These are phyloP conservation scores for Riparia riparia DNA, from an alignment of 2,113 vertebrate genomes.

Conservation along the genomic window DNA sequence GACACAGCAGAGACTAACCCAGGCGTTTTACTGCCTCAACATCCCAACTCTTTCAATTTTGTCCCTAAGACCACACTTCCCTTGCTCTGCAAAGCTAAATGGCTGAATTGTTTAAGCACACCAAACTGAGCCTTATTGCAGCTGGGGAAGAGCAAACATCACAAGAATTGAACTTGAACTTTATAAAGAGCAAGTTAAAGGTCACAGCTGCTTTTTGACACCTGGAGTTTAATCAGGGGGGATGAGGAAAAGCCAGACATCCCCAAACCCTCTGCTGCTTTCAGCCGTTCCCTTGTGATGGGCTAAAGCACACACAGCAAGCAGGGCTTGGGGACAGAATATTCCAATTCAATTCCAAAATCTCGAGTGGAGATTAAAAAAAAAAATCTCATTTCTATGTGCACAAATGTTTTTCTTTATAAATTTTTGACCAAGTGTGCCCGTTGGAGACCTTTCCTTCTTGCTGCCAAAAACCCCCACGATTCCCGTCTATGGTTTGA, in stretches of 20 bases:
- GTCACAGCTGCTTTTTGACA: not conserved
- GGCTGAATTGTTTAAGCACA: not conserved
- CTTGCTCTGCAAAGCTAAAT: not conserved
- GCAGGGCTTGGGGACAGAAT: not conserved
- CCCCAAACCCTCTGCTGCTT: not conserved
- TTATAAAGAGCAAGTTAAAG: not conserved
- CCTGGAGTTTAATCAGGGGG: not conserved
- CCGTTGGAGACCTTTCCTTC: not conserved
- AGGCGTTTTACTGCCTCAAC: not conserved
- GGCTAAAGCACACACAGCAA: not conserved
- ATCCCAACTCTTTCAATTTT: not conserved
- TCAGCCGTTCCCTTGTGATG: not conserved
- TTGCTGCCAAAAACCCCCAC: not conserved
- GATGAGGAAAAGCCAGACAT: not conserved
- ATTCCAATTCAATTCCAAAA: not conserved
- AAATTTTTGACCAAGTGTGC: not conserved
- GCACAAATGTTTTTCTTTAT: not conserved
- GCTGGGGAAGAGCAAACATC: not conserved
- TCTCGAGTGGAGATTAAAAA: not conserved
- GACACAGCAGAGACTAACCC: not conserved
- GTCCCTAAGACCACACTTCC: too few species aligned
- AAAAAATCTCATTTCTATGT: not conserved
- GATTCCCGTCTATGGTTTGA: not conserved
- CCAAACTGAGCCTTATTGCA: not conserved
- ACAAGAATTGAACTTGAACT: not conserved